Evolutionary conservation across 2,797 vertebrate species (phyloP).

Genomic region (Danio albolineatus): DNA sequence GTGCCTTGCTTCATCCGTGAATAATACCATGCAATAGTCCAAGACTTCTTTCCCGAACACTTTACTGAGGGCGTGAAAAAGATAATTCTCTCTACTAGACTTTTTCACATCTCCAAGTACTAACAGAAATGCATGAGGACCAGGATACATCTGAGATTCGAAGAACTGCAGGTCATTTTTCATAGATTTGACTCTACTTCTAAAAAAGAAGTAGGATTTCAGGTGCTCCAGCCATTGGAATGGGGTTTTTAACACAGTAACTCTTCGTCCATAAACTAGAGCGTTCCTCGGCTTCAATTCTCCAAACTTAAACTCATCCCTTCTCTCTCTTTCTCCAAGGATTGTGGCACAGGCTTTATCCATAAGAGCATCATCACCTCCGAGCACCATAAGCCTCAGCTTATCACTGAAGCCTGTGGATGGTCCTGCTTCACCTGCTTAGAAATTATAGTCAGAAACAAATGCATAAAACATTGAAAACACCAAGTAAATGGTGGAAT

Average conservation of each 20-base stretch:
- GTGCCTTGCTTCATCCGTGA: fast-evolving
- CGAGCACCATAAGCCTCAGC: constrained; percentile 19
- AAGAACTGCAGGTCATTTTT: neutral
- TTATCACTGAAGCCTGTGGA: neutral
- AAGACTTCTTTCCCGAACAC: constrained; percentile 28
- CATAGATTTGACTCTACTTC: neutral
- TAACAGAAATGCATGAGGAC: constrained; percentile 40
- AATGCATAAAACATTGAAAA: no score
- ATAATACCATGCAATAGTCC: constrained; percentile 25
- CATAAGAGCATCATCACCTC: neutral
- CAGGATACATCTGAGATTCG: constrained; percentile 1
- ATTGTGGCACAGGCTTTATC: neutral
- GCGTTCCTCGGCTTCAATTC: no score
- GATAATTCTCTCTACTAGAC: neutral
- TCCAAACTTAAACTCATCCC: neutral
- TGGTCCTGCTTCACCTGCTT: no score
- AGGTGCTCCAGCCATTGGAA: neutral
- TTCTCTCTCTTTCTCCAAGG: neutral
- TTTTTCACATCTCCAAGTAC: neutral
- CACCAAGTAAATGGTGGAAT: no score
- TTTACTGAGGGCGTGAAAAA: constrained; percentile 10
- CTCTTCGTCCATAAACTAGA: neutral
- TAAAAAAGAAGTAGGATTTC: neutral
- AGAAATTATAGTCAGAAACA: no score
- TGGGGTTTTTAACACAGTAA: constrained; percentile 22